Base-by-base conservation (phyloP, 1,140 invertebrate genomes). In the Zaprionus ghesquierei region DNA sequence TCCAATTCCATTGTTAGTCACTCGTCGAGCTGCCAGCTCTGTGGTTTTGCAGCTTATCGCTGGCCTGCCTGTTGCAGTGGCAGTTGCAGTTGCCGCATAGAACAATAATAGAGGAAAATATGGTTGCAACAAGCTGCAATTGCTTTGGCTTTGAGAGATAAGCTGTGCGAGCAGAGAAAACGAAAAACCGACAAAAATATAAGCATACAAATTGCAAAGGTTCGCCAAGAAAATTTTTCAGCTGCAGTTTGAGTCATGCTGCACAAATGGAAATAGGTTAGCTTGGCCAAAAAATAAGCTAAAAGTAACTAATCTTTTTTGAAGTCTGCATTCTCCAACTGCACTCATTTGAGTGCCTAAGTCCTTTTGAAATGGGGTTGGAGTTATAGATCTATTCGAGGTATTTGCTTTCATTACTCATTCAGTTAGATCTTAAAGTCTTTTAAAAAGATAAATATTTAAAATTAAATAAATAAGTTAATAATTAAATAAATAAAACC, bases 11-110 rank as follows among this genome's bases (percentile, higher is more conserved):
- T 69, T 77, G 75, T 76, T 72, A 61, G 66, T 55, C 44, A 64
- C 62, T 79, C 60, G n/a, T n/a, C 75, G 35, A 15, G 44, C n/a
- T 65, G 49, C n/a, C n/a, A 29, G 33, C 62, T 65, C 56, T 70
- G 51, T 54, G 46, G 60, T 63, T 77, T 61, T 61, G 35, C 3
- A 44, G 65, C 78, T 86, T 81, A 85, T 86, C n/a, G n/a, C 78
- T 69, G 63, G 60, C 49, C 27, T 35, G 68, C 70, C 56, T 69
- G 56, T n/a, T 53, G 51, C 44, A 8, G 56, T n/a, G 49, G 51
- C 44, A 8, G 54, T 49, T 78, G 44, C 66, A 41, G 77, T 63
- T 71, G 58, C 49, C 23, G 66, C 58, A 20, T 41, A 75, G 61
- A 78, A 87, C 58, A 80, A 80, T 71, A 75, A 81, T 65, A 41